phyloP scores from a whole-genome alignment of 2,888 invertebrate species.

The Enoplolaimus lenunculus region DNA sequence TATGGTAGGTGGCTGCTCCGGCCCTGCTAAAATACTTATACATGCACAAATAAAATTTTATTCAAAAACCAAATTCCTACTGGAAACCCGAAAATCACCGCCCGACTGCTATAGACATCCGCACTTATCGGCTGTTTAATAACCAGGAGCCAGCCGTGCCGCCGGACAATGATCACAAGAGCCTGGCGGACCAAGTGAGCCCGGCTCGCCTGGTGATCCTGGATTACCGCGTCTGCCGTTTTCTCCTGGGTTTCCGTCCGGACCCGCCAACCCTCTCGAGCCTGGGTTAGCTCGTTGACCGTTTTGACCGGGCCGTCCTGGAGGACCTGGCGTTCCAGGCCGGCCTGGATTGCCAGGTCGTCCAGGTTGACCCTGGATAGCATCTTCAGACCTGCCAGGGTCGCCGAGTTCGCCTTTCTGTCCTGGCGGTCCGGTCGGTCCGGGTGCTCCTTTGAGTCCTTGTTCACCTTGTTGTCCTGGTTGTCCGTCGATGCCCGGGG shows the following conservation, averaged over 20 bases:
- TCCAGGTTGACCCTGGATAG: slow-evolving; percentile 22
- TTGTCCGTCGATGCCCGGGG: slow-evolving; percentile 20
- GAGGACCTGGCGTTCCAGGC: slow-evolving; percentile 17
- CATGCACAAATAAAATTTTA: too few species aligned
- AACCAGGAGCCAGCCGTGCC: slow-evolving; percentile 17
- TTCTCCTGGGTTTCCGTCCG: neutral
- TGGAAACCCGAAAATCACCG: too few species aligned
- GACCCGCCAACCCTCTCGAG: neutral
- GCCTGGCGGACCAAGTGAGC: slow-evolving; percentile 5
- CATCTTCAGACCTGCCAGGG: slow-evolving; percentile 16
- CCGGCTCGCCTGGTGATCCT: slow-evolving; percentile 11
- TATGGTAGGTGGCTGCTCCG: too few species aligned
- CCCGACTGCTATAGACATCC: neutral
- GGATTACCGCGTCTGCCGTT: slow-evolving; percentile 12
- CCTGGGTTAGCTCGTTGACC: slow-evolving; percentile 4
- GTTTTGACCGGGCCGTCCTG: slow-evolving; percentile 15
- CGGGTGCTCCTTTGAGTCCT: slow-evolving; percentile 22
- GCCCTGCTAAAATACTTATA: too few species aligned
- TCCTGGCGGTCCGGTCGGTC: slow-evolving; percentile 22
- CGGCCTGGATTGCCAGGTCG: slow-evolving; percentile 24
- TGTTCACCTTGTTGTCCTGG: slow-evolving; percentile 19
- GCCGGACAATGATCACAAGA: slow-evolving; percentile 20
- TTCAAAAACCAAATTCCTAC: too few species aligned
- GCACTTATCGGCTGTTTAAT: slow-evolving; percentile 11
- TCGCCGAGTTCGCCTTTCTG: slow-evolving; percentile 20